Base-by-base conservation (phyloP, 2,113 vertebrate genomes). In the Anhinga anhinga region DNA sequence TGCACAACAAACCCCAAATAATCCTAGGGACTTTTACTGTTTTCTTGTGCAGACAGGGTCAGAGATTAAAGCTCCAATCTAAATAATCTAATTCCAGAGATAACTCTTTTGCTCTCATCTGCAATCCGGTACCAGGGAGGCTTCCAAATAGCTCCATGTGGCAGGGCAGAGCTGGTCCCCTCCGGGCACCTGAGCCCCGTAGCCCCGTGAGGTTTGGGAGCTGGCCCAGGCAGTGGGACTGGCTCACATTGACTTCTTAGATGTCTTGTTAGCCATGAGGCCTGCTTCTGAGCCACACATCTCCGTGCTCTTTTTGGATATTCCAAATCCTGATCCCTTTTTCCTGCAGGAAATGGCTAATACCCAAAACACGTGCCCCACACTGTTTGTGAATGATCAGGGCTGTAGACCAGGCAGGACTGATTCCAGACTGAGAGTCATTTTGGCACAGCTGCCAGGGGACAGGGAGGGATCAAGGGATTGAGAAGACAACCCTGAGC, bases 41-140 rank as follows among this genome's bases (percentile, higher is more conserved):
- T 96, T 97, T 85, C 92, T 95, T 76, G 82, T 66, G 47, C 72
- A 88, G 91, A 29, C 8, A 55, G 44, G 47, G n/a, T 82, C 81
- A 79, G 83, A 96, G 95, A 94, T 97, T 97, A 95, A 91, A 96
- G 71, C 79, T 92, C 91, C 92, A 90, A 73, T 97, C 86, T 96
- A 95, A 95, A 95, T 95, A 97, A 98, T 98, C 98, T 97, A 94
- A 96, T 98, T 97, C 84, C 34, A 83, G 97, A 92, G 92, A 88
- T 97, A 96, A 98, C 89, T 85, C 70, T 87, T 97, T 97, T 93
- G 93, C 97, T 92, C 71, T 90, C 72, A 21, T 93, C 84, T 95
- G 61, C 30, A n/a, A 1, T 90, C 90, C 55, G 7, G 32, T 9
- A 17, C 20, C 29, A 81, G 86, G 58, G 83, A 88, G 47, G 44